A percentile compares a stretch with the other conserved stretches of the same genome.
phyloP scores from a whole-genome alignment of 2,113 vertebrate species.

The Pluvianellus socialis region DNA sequence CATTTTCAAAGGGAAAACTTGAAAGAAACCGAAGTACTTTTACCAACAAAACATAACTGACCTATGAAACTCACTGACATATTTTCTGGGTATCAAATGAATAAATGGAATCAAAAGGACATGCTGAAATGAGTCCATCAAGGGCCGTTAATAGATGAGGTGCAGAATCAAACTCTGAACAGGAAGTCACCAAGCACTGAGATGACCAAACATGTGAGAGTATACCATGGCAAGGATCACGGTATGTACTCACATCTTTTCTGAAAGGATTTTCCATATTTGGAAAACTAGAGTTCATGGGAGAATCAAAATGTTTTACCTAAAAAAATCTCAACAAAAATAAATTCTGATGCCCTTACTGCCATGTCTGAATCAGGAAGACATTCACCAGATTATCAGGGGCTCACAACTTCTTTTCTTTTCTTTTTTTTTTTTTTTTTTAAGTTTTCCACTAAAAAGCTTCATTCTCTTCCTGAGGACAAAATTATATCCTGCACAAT shows the following conservation, averaged over 20 bases:
- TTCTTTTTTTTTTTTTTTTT: background rate
- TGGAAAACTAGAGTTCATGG: background rate
- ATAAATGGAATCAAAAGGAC: background rate
- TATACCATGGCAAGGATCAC: fast-evolving
- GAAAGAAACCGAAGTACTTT: background rate
- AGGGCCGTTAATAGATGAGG: background rate
- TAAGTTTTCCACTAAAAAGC: background rate
- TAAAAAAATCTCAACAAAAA: background rate
- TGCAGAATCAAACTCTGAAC: background rate
- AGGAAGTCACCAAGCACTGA: background rate
- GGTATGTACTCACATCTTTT: background rate
- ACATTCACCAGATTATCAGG: background rate
- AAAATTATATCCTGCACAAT: background rate
- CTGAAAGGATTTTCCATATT: background rate
- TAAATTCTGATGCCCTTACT: background rate
- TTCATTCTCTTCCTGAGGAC: background rate
- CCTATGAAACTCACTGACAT: background rate
- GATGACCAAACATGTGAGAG: background rate
- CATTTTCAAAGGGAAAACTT: background rate
- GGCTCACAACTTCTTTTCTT: background rate
- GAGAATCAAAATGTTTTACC: background rate
- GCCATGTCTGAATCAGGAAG: background rate
- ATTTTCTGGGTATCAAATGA: background rate
- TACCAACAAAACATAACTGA: background rate
- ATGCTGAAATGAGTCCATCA: background rate